Conservation (phyloP, 2,797 vertebrate species). For the Spea hammondii region DNA sequence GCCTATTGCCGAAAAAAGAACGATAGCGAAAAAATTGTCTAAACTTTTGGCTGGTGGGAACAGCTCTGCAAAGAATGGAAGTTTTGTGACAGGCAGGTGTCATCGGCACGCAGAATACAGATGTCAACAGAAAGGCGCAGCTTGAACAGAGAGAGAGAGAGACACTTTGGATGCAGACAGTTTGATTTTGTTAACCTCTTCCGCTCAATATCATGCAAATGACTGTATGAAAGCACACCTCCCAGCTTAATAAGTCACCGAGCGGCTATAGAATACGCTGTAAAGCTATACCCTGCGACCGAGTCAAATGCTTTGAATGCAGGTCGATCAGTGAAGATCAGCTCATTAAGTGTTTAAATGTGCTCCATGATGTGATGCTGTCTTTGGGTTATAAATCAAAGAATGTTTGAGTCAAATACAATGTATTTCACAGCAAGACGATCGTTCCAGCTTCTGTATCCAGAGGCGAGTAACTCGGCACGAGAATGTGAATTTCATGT, state of each 20-base stretch:
- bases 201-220: not conserved
- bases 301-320: no score
- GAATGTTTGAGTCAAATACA: conserved; percentile 7
- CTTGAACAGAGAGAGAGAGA: not conserved
- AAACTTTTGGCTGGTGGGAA: conserved; percentile 5
- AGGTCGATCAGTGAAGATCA: no score
- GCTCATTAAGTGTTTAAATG: conserved; percentile 5
- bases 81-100: not conserved
- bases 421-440: no score
- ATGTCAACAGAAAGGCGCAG: not conserved
- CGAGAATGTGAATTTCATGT: no score
- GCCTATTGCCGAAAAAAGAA: not conserved
- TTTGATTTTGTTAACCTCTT: not conserved
- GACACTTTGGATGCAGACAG: not conserved
- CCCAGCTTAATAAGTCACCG: no score
- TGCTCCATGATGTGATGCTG: not conserved
- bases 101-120: not conserved
- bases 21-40: not conserved
- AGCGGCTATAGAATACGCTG: not conserved
- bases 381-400: conserved; percentile 12
- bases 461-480: no score
- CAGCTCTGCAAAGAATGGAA: not conserved
- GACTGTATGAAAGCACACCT: not conserved
- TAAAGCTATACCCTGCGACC: no score
- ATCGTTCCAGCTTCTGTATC: no score